Percentiles rank a stretch among this genome's conserved stretches.
Evolutionary conservation across 2,888 invertebrate species (phyloP).

Genomic region (Amphimallon solstitiale): DNA sequence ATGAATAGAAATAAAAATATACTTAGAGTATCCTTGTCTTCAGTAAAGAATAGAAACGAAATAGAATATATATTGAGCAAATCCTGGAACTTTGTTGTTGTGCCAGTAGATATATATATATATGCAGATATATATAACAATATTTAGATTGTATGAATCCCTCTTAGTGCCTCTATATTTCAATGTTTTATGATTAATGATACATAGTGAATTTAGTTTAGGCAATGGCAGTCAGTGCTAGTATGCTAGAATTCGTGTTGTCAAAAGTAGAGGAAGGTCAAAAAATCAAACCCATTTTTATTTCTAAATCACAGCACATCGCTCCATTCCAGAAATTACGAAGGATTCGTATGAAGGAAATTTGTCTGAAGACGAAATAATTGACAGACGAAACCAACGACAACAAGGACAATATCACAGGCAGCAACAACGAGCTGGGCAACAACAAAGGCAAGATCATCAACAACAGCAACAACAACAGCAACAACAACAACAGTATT

Average conservation of each 20-base stretch:
- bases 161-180: not conserved
- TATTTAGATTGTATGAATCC: not conserved
- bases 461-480: slow-evolving; percentile 48
- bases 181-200: not conserved
- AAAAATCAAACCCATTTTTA: slow-evolving; percentile 41
- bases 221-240: slow-evolving; percentile 12
- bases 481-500: slow-evolving; percentile 33
- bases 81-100: slow-evolving; percentile 18
- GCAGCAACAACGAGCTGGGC: slow-evolving; percentile 49
- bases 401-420: slow-evolving; percentile 59
- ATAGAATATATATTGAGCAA: not conserved
- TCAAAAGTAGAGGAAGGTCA: slow-evolving; percentile 26
- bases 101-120: slow-evolving; percentile 5
- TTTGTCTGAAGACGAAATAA: slow-evolving; percentile 75
- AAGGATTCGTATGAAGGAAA: slow-evolving; percentile 79
- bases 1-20: no score
- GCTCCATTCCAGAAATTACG: slow-evolving; percentile 76
- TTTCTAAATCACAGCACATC: slow-evolving; percentile 60
- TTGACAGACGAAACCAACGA: slow-evolving; percentile 63
- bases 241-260: slow-evolving; percentile 44
- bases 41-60: not conserved
- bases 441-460: slow-evolving; percentile 41
- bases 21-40: not conserved
- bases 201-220: not conserved
- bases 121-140: no score